Evolutionary conservation across 2,888 invertebrate genomes (phyloP).

Genomic region (Disparrhopalites patrizii): DNA sequence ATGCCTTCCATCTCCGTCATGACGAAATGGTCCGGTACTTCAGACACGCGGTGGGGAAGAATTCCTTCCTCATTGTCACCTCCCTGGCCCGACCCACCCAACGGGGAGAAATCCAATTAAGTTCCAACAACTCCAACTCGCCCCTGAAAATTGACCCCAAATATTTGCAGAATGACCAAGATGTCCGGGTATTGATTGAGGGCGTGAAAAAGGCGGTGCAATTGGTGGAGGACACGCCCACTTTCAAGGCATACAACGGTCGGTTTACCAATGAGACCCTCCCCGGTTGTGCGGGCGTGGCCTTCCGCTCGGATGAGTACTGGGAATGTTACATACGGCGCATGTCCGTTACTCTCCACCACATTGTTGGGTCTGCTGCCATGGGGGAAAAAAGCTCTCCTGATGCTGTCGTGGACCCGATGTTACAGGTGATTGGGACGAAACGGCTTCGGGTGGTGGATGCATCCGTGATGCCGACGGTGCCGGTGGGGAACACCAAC

Average conservation of each 20-base stretch:
- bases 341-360: conserved; percentile 67
- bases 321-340: conserved; percentile 62
- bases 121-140: conserved; percentile 16
- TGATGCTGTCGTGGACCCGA: conserved; percentile 40
- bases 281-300: conserved; percentile 42
- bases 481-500: conserved; percentile 24
- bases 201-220: conserved; percentile 38
- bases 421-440: conserved; percentile 36
- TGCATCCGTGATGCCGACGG: conserved; percentile 27
- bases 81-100: conserved; percentile 36
- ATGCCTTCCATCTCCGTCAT: conserved; percentile 33
- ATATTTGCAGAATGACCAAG: conserved; percentile 39
- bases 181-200: conserved; percentile 33
- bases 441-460: conserved; percentile 38
- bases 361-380: conserved; percentile 64
- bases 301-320: conserved; percentile 60
- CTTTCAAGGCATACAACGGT: conserved; percentile 29
- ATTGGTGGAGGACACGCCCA: conserved; percentile 35
- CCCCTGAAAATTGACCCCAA: conserved; percentile 37
- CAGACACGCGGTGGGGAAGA: conserved; percentile 30
- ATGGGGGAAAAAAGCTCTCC: conserved; percentile 59
- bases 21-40: conserved; percentile 33
- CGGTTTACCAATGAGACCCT: conserved; percentile 32
- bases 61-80: conserved; percentile 31
- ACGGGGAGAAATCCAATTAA: conserved; percentile 33